These are phyloP conservation scores for Meleagris gallopavo DNA, from an alignment of 2,113 vertebrate species.

Conservation along the genomic window DNA sequence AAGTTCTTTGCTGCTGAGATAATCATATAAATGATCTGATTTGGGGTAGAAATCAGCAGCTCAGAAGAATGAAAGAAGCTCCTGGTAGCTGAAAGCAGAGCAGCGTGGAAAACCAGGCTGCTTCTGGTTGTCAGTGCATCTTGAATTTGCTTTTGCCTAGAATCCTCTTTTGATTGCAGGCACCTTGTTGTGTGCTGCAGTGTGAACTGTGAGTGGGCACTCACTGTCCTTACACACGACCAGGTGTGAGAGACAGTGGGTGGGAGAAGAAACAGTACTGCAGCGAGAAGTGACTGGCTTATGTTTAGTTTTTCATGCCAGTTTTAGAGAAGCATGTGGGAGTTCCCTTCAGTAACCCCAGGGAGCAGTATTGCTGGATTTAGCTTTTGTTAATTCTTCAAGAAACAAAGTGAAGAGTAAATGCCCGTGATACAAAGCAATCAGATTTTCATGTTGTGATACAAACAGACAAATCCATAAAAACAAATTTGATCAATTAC, in stretches of 20 bases:
- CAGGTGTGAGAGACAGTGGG: conserved; percentile 45
- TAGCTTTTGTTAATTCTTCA: neutral
- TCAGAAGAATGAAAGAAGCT: neutral
- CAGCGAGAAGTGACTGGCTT: neutral
- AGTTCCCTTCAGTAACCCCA: conserved; percentile 13
- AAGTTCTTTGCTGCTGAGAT: neutral
- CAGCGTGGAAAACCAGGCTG: neutral
- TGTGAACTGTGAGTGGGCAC: neutral
- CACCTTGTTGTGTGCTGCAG: neutral
- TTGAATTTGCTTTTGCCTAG: neutral
- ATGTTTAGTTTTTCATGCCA: neutral
- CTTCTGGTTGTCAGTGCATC: neutral
- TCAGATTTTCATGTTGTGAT: neutral
- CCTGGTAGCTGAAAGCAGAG: neutral
- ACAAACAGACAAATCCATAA: neutral
- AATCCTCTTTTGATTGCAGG: neutral
- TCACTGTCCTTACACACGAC: neutral
- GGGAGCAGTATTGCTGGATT: neutral
- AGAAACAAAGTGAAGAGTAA: neutral
- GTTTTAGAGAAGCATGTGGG: neutral
- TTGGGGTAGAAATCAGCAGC: neutral
- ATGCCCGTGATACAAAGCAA: neutral
- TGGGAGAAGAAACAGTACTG: conserved; percentile 21
- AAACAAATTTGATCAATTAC: neutral
- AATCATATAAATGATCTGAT: neutral